Evolutionary conservation across 2,888 invertebrate genomes (phyloP).

Genomic region (Bimastos eiseni): DNA sequence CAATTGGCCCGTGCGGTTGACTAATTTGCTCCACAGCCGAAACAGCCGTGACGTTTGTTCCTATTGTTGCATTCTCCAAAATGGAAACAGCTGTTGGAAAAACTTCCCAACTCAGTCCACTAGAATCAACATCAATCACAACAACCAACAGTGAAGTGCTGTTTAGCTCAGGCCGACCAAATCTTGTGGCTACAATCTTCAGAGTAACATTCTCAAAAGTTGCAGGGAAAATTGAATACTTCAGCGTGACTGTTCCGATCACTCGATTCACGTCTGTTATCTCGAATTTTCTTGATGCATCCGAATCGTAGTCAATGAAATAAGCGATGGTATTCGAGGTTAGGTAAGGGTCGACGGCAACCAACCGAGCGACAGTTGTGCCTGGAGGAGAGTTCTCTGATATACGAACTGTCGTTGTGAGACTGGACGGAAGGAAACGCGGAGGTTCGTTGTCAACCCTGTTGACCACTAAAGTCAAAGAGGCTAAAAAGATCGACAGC

Average conservation of each 20-base stretch:
- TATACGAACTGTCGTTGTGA: not conserved
- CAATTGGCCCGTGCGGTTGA: not conserved
- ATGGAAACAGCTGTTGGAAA: not conserved
- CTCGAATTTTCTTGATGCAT: not conserved
- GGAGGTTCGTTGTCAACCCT: not conserved
- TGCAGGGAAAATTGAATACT: not conserved
- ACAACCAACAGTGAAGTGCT: not conserved
- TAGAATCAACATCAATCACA: not conserved
- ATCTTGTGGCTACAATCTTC: not conserved
- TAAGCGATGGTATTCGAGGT: not conserved
- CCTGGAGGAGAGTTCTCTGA: not conserved
- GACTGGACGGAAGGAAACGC: not conserved
- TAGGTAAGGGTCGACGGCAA: not conserved
- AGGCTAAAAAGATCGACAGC: not conserved
- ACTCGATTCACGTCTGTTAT: not conserved
- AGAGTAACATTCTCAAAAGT: not conserved
- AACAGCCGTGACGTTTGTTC: not conserved
- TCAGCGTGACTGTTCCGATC: not conserved
- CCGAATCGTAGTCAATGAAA: not conserved
- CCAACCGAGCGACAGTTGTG: not conserved
- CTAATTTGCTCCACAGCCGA: not conserved
- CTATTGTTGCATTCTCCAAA: not conserved
- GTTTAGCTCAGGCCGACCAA: not conserved
- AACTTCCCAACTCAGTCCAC: conserved; percentile 17
- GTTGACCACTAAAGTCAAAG: not conserved